phyloP scores from a whole-genome alignment of 2,888 invertebrate species.

The Patella ulyssiponensis region DNA sequence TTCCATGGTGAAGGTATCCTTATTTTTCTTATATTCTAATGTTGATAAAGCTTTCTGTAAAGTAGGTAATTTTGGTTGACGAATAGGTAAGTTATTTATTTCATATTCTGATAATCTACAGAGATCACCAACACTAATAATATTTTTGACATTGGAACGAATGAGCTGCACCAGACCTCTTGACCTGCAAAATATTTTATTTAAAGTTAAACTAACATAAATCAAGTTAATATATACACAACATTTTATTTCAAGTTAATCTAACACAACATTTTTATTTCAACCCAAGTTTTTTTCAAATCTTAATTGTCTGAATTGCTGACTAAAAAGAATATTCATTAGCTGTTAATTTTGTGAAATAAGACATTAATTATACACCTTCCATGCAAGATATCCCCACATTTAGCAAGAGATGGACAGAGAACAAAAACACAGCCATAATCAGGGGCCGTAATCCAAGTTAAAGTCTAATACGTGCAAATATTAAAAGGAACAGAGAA shows the following conservation, averaged over 20 bases:
- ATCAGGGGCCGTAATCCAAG: too few relatives aligned
- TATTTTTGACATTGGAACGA: constrained; percentile 52
- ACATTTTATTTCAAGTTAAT: background rate
- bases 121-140: constrained; percentile 65
- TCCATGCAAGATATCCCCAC: too few relatives aligned
- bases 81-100: constrained; percentile 64
- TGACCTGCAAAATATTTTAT: constrained; percentile 48
- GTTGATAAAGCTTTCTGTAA: constrained; percentile 53
- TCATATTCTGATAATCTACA: constrained; percentile 61
- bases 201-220: too few relatives aligned
- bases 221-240: background rate
- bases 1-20: constrained; percentile 20
- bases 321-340: too few relatives aligned
- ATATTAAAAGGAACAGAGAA: too few relatives aligned
- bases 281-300: too few relatives aligned
- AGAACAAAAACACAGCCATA: too few relatives aligned
- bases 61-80: constrained; percentile 62
- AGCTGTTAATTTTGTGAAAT: too few relatives aligned
- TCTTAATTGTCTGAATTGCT: too few relatives aligned
- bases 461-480: too few relatives aligned
- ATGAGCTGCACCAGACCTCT: constrained; percentile 64
- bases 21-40: constrained; percentile 35
- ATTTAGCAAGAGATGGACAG: too few relatives aligned
- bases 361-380: too few relatives aligned
- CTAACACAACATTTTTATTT: background rate